Evolutionary conservation across 2,113 vertebrate genomes (phyloP), one percentile per base, ranked within the genome.

Genomic region (Pimephales promelas): DNA sequence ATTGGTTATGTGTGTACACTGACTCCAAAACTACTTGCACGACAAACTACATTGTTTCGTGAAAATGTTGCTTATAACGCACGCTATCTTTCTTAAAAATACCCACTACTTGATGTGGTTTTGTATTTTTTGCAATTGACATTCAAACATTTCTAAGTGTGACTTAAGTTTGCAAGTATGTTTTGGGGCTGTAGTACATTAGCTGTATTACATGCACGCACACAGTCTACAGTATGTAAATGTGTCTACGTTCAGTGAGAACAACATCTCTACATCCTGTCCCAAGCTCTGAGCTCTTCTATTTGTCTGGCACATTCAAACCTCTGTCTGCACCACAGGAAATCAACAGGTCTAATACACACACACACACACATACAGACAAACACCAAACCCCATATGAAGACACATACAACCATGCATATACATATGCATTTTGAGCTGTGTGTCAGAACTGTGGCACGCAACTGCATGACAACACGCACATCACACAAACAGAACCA

Each of bases 311-410:
- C 87, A 88, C 89, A 83, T 89, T 52, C 70, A 89, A 88, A 89
- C 86, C 87, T 86, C 87, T 88, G 89, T 88, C 89, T 89, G 89
- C 75, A 88, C 89, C 89, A 89, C 89, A 89, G 87, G 87, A 89
- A 89, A 86, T 85, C 87, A 88, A 86, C 87, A 85, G 36, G 83
- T 83, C 74, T 71, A 84, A 87, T 84, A 79, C 10, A 71, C 87
- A 81, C 47, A 4, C 59, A 77, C 47, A 16, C 74, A 85, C 5
- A 57, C 80, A 31, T 36, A 36, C 6, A 40, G 7, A 40, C 72
- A 82, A n/a, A 71, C 84, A 56, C 71, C 68, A 40, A 45, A 40
- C 40, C 64, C 64, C 20, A 22, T 11, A 40, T 20, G 5, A 11
- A 76, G 61, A 73, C 62, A 79, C 72, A 82, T 26, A 78, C 72